These are phyloP conservation scores for Sterrhoptilus dennistouni DNA, from an alignment of 2,113 vertebrate species.

Conservation along the genomic window DNA sequence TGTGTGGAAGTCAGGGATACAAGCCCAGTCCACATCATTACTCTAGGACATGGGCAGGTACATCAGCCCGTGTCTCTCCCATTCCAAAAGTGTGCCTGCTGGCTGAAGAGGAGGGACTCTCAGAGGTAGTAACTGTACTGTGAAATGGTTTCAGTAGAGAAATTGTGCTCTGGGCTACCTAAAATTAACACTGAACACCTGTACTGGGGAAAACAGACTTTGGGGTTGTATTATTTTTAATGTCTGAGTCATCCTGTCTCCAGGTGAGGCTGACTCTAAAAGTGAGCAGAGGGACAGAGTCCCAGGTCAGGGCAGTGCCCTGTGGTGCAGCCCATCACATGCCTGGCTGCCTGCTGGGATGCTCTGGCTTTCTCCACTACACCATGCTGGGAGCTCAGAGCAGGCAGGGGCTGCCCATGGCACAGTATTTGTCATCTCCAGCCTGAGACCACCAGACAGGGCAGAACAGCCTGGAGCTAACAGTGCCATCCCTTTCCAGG, in stretches of 20 bases:
- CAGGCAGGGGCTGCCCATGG: background rate
- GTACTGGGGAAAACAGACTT: background rate
- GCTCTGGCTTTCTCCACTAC: background rate
- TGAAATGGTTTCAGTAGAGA: background rate
- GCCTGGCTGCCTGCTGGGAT: background rate
- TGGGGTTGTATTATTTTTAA: background rate
- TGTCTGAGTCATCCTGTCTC: background rate
- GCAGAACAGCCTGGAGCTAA: background rate
- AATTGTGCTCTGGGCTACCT: background rate
- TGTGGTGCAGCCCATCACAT: accelerated
- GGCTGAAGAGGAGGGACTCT: background rate
- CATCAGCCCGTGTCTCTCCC: background rate
- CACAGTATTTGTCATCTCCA: background rate
- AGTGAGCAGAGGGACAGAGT: background rate
- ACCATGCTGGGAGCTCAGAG: background rate
- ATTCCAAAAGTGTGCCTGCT: background rate
- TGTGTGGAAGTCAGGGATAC: background rate
- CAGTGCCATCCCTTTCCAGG: background rate
- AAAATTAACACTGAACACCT: background rate
- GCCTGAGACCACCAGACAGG: background rate
- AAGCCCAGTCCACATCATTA: background rate
- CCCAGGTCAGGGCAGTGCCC: accelerated
- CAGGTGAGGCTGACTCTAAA: background rate
- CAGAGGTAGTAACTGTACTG: background rate
- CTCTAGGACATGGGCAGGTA: background rate